Conservation (phyloP, 2,888 invertebrate species). For the Hetaerina titia region DNA sequence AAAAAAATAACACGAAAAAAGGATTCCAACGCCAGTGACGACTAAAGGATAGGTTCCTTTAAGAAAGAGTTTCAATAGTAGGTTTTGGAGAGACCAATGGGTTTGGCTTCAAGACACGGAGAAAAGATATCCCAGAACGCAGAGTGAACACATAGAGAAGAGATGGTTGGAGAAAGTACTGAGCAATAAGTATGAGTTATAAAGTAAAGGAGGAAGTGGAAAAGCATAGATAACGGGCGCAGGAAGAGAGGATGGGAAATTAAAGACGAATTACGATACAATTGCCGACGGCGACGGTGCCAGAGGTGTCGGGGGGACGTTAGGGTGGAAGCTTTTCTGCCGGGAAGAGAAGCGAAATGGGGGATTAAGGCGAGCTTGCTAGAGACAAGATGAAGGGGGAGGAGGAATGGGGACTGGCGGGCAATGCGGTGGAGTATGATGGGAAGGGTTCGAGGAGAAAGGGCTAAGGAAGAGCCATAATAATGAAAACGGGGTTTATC, state of each 20-base stretch:
- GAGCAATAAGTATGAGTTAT: constrained; percentile 46
- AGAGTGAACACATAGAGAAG: not conserved
- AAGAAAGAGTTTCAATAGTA: no score
- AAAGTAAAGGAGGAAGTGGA: constrained; percentile 43
- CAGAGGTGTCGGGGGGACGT: not conserved
- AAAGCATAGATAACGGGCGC: constrained; percentile 4
- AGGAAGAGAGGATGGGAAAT: not conserved
- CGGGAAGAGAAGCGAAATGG: not conserved
- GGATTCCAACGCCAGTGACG: no score
- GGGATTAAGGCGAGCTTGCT: not conserved
- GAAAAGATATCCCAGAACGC: no score
- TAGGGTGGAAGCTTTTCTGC: not conserved
- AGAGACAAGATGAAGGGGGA: not conserved
- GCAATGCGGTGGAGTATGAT: not conserved
- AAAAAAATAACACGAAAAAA: no score
- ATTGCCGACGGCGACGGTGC: not conserved
- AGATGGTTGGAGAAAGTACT: not conserved
- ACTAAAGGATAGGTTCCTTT: no score
- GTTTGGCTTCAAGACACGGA: not conserved
- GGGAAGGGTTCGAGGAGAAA: not conserved
- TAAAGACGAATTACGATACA: constrained; percentile 63
- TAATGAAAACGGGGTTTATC: constrained; percentile 60
- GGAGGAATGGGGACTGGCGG: not conserved
- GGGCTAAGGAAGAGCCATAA: not conserved
- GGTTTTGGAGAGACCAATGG: not conserved